These are phyloP conservation scores for Hippolais icterina DNA, from an alignment of 2,113 vertebrate genomes.

Conservation along the genomic window DNA sequence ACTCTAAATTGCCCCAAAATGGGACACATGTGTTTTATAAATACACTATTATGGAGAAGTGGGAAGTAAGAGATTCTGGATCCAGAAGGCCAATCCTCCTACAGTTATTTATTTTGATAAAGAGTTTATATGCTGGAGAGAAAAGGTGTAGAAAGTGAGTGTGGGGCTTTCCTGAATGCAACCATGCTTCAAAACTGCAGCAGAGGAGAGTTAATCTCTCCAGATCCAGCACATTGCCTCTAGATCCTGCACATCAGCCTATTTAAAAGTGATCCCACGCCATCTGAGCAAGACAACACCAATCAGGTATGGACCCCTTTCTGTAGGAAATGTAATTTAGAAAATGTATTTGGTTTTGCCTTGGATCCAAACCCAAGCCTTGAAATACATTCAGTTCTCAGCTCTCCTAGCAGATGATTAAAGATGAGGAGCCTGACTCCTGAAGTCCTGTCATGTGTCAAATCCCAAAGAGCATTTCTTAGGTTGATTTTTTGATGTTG, in stretches of 20 bases:
- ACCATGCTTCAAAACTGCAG: background rate
- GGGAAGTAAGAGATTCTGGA: slow-evolving; percentile 27
- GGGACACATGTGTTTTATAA: slow-evolving; percentile 58
- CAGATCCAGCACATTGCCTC: background rate
- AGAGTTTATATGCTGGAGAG: slow-evolving; percentile 17
- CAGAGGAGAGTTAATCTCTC: background rate
- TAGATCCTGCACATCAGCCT: background rate
- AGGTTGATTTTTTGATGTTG: background rate
- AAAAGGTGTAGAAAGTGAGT: background rate
- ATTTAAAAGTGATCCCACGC: background rate
- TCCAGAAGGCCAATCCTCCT: slow-evolving; percentile 22
- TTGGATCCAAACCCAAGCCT: background rate
- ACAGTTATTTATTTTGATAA: slow-evolving; percentile 32
- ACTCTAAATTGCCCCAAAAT: slow-evolving; percentile 44
- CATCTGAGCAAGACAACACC: background rate
- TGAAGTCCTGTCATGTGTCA: background rate
- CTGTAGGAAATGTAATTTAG: background rate
- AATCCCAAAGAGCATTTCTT: background rate
- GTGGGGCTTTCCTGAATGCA: background rate
- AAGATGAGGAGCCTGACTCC: background rate
- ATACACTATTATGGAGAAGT: slow-evolving; percentile 10
- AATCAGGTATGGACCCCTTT: background rate
- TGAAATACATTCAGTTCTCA: background rate
- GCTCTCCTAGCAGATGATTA: background rate
- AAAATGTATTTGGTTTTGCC: background rate